Base-by-base conservation (phyloP, 30 jellyfish, hydroid and myxozoan species). In the Chironex yamaguchii region DNA sequence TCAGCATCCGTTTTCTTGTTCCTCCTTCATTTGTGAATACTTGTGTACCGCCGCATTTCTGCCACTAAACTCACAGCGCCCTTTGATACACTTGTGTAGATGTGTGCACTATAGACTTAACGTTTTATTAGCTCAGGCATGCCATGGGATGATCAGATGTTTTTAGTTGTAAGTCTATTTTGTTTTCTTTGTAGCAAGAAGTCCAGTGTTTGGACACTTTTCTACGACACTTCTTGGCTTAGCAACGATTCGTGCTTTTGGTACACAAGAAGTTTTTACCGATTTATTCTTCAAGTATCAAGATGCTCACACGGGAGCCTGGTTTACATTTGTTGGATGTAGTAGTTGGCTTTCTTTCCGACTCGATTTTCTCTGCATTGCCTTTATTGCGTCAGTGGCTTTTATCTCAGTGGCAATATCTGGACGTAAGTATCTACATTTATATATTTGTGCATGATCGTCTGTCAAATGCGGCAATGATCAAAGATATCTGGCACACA, bases 201-300 rank as follows among this genome's bases (percentile, higher is more conserved):
- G 98, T 54, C 98, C 98, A 9, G 58, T 92, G 12, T 92, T 92
- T 80, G 98, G 98, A 42, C 97, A 92, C 30, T 86, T 92, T 77
- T 92, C 98, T 2, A 92, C 98, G 20, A 92, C 98, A 0, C 89
- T 92, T 32, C 96, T 92, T 0, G 98, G 98, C 29, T 81, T 92
- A 21, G 96, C 98, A 62, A 89, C 96, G 22, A 92, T 92, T 29
- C 92, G 98, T 29, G 98, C 98, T 20, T 92, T 92, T 73, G 81
- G 94, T 29, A 95, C 81, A 1, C 98, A 92, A 65, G 87, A 66
- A 29, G 54, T 52, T 20, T 92, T 92, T 65, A 71, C 73, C 30
- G 98, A 92, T 22, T 66, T 92, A 28, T 68, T 64, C 76, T 31
- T 62, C 74, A 73, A 73, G 25, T 49, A 14, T 33, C 98, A 92